Evolutionary conservation across 1,140 invertebrate species (phyloP), one percentile per base, ranked within the genome.

Genomic region (Pseudomyrmex gracilis): DNA sequence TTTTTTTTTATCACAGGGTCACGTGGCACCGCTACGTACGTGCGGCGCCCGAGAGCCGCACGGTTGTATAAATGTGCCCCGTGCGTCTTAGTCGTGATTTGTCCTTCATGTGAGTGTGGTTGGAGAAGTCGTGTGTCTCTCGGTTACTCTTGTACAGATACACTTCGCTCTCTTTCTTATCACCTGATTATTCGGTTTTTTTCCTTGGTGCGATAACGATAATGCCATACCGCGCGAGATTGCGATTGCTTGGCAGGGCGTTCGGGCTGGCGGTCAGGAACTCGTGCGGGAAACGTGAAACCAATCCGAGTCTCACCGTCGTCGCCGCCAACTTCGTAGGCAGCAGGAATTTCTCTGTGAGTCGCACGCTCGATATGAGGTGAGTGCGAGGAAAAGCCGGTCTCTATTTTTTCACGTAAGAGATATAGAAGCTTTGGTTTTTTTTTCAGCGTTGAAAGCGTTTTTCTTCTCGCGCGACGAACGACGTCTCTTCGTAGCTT

Each of bases 301-400:
- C 49, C 58, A 89, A 49, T 55, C 13, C 15, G 15, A 83, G 82
- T 73, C 83, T 90, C 51, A 55, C 82, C 24, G 67, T 85, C 47
- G 82, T 90, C 57, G 61, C 82, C 47, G 70, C 86, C 22, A 84
- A 86, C 73, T 87, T 88, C 82, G 67, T 83, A 77, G 77, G 86
- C 49, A 86, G 76, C 24, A 86, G 88, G 8, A 92, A 92, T 89
- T 93, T 94, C 57, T 92, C 93, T 10, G 84, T 84, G 2, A 91
- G 88, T 60, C 84, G 71, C 63, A 12, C 92, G 76, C 87, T 92
- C 85, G 83, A 93, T 86, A 93, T 93, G 93, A 93, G 93, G 93
- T 94, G 70, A 92, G 91, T 88, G 12, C 5, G 5, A 34, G 5
- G 34, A 34, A 34, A 34, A 47, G 53, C 5, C 45, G n/a, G 4